These are phyloP conservation scores for Chloroceryle aenea DNA, from an alignment of 2,113 vertebrate species.

Conservation along the genomic window DNA sequence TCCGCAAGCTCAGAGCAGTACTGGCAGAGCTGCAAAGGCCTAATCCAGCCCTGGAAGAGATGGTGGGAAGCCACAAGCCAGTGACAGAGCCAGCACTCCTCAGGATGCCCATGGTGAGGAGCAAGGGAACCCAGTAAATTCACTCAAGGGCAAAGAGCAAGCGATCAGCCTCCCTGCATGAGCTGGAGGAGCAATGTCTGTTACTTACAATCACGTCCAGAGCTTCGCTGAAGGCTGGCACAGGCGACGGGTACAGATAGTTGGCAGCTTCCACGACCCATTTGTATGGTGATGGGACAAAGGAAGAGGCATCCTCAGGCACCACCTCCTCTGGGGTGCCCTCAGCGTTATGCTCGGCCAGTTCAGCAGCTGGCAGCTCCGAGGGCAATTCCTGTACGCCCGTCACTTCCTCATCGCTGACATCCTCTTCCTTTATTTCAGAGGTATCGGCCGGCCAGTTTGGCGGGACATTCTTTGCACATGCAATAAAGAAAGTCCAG, in stretches of 20 bases:
- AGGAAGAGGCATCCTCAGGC: slow-evolving; percentile 36
- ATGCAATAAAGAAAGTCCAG: neutral
- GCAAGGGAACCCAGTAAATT: neutral
- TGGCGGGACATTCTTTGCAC: neutral
- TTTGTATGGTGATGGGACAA: slow-evolving; percentile 69
- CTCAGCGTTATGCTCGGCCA: slow-evolving; percentile 33
- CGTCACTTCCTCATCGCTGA: slow-evolving; percentile 60
- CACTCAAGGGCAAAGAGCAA: neutral
- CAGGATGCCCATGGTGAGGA: neutral
- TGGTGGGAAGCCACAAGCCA: neutral
- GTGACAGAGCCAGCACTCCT: neutral
- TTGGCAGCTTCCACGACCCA: slow-evolving; percentile 92
- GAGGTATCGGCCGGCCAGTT: slow-evolving; percentile 12
- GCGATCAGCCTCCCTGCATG: neutral
- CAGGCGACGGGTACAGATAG: slow-evolving; percentile 82
- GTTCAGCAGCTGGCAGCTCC: neutral
- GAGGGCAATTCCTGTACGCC: slow-evolving; percentile 15
- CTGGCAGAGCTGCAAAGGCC: neutral
- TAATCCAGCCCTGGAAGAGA: neutral
- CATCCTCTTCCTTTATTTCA: slow-evolving; percentile 75
- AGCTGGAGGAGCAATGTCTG: neutral
- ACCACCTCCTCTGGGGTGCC: slow-evolving; percentile 11
- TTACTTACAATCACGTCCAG: slow-evolving; percentile 92
- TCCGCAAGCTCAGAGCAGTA: neutral
- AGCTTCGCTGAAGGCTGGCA: slow-evolving; percentile 86